These are phyloP conservation scores for Nannobrachium achirus DNA, from an alignment of 2,113 vertebrate genomes.

Conservation along the genomic window DNA sequence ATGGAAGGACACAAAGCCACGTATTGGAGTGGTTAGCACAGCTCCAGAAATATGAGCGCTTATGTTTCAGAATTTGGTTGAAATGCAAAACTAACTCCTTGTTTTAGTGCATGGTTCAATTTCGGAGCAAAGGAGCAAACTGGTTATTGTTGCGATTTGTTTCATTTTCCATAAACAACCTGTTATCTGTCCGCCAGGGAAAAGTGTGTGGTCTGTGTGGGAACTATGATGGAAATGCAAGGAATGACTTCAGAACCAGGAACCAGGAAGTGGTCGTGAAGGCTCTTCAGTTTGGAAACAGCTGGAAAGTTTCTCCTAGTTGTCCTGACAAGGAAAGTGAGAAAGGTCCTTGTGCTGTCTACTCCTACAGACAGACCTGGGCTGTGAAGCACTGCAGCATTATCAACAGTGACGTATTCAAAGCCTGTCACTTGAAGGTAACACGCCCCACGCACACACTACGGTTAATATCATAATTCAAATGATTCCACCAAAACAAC, in stretches of 20 bases:
- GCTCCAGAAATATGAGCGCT: too few relatives aligned
- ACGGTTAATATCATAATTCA: too few relatives aligned
- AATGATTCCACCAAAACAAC: too few relatives aligned
- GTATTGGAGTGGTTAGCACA: too few relatives aligned
- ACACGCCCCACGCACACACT: neutral
- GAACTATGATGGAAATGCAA: slow-evolving; percentile 87
- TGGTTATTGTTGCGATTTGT: too few relatives aligned
- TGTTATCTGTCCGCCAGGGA: slow-evolving; percentile 70
- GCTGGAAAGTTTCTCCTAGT: slow-evolving; percentile 83
- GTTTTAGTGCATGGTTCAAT: too few relatives aligned
- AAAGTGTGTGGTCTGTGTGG: slow-evolving; percentile 90
- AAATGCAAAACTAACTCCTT: too few relatives aligned
- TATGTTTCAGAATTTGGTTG: too few relatives aligned
- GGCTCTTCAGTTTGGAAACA: slow-evolving; percentile 85
- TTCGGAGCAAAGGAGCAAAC: too few relatives aligned
- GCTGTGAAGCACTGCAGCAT: slow-evolving; percentile 84
- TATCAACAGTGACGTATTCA: slow-evolving; percentile 80
- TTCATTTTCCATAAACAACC: neutral
- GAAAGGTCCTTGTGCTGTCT: slow-evolving; percentile 75
- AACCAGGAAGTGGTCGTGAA: slow-evolving; percentile 81
- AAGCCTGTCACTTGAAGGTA: slow-evolving; percentile 82
- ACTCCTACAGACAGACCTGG: slow-evolving; percentile 84
- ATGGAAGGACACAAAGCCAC: too few relatives aligned
- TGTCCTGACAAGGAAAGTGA: slow-evolving; percentile 75
- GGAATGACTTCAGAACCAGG: slow-evolving; percentile 88